Conservation (phyloP, 1,140 invertebrate genomes). For the Gerris buenoi region DNA sequence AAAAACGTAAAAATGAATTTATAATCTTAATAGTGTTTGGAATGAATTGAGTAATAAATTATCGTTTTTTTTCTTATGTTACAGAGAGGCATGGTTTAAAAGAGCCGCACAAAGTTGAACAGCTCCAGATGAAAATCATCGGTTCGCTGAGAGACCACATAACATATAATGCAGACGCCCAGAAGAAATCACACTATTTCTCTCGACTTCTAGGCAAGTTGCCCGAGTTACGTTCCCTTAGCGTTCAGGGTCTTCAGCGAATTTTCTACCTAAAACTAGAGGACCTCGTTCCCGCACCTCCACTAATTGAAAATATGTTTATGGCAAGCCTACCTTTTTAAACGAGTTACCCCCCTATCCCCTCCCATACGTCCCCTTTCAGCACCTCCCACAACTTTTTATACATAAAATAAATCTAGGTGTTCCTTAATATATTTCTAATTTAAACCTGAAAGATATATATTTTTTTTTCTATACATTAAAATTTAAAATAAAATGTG, state of each 20-base stretch:
- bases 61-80: too few species aligned
- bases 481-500: too few species aligned
- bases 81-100: constrained; percentile 82
- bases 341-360: constrained; percentile 6
- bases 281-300: constrained; percentile 77
- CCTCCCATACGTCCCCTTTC: background rate
- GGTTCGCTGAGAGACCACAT: constrained; percentile 84
- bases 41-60: too few species aligned
- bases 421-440: too few species aligned
- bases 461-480: too few species aligned
- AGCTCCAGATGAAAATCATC: constrained; percentile 89
- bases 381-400: background rate
- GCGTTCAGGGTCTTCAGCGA: constrained; percentile 79
- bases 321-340: constrained; percentile 83
- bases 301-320: constrained; percentile 88
- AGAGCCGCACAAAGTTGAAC: constrained; percentile 81
- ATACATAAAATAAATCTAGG: background rate
- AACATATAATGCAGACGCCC: constrained; percentile 80
- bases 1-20: too few species aligned
- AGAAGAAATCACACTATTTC: constrained; percentile 77
- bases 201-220: constrained; percentile 78
- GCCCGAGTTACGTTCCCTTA: constrained; percentile 76
- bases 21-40: too few species aligned
- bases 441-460: too few species aligned
- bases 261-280: constrained; percentile 89